Base-by-base conservation (phyloP, 2,888 invertebrate genomes). In the Halocaridina rubra region DNA sequence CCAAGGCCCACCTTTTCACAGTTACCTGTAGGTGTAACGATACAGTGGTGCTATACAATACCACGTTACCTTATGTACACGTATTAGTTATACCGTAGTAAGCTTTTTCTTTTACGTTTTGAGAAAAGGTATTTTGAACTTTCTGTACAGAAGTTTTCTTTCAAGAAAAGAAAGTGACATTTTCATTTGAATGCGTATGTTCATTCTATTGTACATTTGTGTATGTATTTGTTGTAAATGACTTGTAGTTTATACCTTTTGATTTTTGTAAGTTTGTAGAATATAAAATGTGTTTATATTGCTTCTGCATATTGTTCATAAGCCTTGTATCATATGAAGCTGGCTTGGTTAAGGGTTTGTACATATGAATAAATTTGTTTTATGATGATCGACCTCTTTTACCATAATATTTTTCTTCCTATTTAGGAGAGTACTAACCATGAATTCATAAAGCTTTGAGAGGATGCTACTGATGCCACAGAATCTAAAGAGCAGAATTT, bases 341-440 rank as follows among this genome's bases (percentile, higher is more conserved):
- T 77, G 76, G 76, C 61, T 77, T 30, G 33, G 76, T 77, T 77
- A 77, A 77, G 76, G 76, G 76, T 77, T 77, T 77, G 76, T 77
- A 77, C 61, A 77, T 77, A 77, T 30, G 61, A 59, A 59, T 57
- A 69, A 77, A 61, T 61, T n/a, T 77, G 76, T 77, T 77, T 77
- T 77, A 53, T 32, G 76, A 77, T 61, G 13, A 61, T 39, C 13
- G 0, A 7, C 67, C 29, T 67, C 10, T 67, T 67, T 27, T 3
- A 61, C 61, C 19, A 13, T 61, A 13, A 7, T 64, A 1, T 64
- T 19, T 64, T 24, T n/a, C 10, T 61, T 61, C 5, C n/a, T n/a
- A n/a, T n/a, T n/a, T n/a, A n/a, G n/a, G n/a, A n/a, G n/a, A n/a
- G n/a, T n/a, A n/a, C n/a, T n/a, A n/a, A 61, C 19, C 22, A n/a